Conservation (phyloP, 2,888 invertebrate genomes). For the Luperina nickerlii region DNA sequence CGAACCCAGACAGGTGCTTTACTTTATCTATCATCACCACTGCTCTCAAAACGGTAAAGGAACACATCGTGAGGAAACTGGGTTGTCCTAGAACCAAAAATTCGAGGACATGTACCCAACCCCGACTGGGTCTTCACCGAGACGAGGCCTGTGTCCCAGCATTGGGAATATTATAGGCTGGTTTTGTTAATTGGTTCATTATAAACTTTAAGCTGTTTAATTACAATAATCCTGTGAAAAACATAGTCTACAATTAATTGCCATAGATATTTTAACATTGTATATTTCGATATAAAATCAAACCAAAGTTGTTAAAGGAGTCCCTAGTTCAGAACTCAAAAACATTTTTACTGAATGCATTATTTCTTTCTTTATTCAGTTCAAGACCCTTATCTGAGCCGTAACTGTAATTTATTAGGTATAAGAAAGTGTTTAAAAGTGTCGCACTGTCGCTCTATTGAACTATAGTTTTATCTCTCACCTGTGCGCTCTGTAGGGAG, state of each 20-base stretch:
- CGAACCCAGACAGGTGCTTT: not conserved
- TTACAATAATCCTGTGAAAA: no score
- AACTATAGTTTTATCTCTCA: slow-evolving; percentile 69
- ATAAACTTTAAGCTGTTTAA: no score
- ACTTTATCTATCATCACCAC: no score
- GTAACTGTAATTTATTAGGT: slow-evolving; percentile 59
- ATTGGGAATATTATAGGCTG: not conserved
- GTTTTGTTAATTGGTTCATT: no score
- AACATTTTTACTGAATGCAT: slow-evolving; percentile 30
- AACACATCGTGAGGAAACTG: no score
- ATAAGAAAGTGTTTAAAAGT: slow-evolving; percentile 61
- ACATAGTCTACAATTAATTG: not conserved
- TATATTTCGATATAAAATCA: not conserved
- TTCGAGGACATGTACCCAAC: not conserved
- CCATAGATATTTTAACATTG: not conserved
- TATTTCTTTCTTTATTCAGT: slow-evolving; percentile 29
- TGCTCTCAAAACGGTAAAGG: no score
- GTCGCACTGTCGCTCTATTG: slow-evolving; percentile 59
- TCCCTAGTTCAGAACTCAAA: not conserved
- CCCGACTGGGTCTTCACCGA: not conserved
- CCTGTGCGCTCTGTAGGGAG: slow-evolving; percentile 61
- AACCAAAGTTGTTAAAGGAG: not conserved
- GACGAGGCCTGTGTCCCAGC: not conserved
- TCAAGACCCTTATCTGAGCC: slow-evolving; percentile 32
- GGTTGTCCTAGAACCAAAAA: not conserved